These are phyloP conservation scores for Conomelus anceps DNA, from an alignment of 2,888 invertebrate species.

Conservation along the genomic window DNA sequence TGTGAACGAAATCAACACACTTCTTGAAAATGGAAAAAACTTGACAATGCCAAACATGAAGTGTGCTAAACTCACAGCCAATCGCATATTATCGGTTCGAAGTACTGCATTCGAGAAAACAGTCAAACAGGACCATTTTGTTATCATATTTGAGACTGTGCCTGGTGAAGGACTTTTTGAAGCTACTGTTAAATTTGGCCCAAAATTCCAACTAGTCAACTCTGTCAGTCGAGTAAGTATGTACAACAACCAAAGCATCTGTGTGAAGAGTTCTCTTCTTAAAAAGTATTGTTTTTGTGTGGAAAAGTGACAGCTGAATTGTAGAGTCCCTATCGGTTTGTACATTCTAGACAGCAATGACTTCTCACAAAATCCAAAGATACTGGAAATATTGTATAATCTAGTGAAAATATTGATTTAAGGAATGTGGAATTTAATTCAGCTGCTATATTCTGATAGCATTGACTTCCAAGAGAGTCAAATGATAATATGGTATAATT, in stretches of 20 bases:
- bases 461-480: too few species aligned
- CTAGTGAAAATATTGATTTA: too few species aligned
- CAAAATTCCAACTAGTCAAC: constrained; percentile 47
- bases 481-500: too few species aligned
- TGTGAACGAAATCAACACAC: constrained; percentile 27
- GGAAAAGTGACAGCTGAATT: constrained; percentile 5
- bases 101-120: constrained; percentile 45
- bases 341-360: neutral
- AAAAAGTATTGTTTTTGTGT: constrained; percentile 54
- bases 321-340: neutral
- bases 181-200: constrained; percentile 49
- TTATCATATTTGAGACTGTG: constrained; percentile 60
- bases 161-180: constrained; percentile 66
- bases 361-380: neutral
- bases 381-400: too few species aligned
- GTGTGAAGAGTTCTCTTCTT: constrained; percentile 48
- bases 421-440: too few species aligned
- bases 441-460: too few species aligned
- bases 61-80: constrained; percentile 50
- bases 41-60: constrained; percentile 31
- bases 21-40: constrained; percentile 18
- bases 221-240: constrained; percentile 55
- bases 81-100: constrained; percentile 47
- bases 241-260: constrained; percentile 48
- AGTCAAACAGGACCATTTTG: constrained; percentile 47